phyloP scores from a whole-genome alignment of 2,797 vertebrate genomes.

The Lepilemur septentrionalis region DNA sequence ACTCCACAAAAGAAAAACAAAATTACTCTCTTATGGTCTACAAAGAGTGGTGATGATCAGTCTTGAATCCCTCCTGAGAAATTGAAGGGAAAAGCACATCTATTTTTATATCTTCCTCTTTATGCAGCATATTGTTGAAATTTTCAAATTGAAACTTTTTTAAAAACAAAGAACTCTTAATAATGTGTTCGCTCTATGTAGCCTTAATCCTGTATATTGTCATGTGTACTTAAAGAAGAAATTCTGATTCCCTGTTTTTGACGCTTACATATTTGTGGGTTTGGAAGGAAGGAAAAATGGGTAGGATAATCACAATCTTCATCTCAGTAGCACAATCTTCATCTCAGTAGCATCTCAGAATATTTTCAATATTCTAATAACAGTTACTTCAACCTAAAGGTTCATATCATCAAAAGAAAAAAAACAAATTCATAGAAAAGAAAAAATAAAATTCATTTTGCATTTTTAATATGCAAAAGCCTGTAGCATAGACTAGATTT shows the following conservation, averaged over 20 bases:
- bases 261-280: neutral
- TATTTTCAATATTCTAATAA: neutral
- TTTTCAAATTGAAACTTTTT: neutral
- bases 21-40: neutral
- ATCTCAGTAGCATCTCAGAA: neutral
- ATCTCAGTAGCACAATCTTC: neutral
- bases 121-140: neutral
- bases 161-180: neutral
- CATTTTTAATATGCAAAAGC: neutral
- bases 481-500: neutral
- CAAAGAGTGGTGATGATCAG: neutral
- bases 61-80: conserved; percentile 16
- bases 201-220: neutral
- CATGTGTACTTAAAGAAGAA: neutral
- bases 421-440: neutral
- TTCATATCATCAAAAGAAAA: neutral
- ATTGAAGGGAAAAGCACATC: neutral
- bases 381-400: neutral
- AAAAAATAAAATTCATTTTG: neutral
- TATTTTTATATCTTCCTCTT: neutral
- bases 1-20: neutral
- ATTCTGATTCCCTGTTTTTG: neutral
- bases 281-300: neutral
- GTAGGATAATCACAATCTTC: neutral
- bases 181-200: neutral